Base-by-base conservation (phyloP, 2,113 vertebrate genomes). In the Tragelaphus strepsiceros region DNA sequence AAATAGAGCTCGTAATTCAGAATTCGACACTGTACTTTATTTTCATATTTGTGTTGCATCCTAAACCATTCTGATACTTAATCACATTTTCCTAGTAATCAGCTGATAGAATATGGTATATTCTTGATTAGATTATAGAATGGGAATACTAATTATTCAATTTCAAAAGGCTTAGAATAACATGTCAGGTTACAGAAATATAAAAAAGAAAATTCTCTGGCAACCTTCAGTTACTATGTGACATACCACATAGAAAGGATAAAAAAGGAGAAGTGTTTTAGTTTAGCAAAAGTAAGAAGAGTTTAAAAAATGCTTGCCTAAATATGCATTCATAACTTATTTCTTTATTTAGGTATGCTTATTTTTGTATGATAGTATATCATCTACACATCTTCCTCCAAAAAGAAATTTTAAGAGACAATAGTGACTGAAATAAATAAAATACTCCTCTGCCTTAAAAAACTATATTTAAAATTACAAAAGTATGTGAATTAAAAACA, bases 121-220 rank as follows among this genome's bases (percentile, higher is more conserved):
- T 95, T 97, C 83, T 96, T 96, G 97, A 97, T 87, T 97, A 43
- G 94, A 98, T 93, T 96, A 88, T 46, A 96, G 88, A 97, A 98
- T 58, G 56, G 28, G 19, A 64, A 82, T 96, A 91, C 62, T 95
- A 32, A 96, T 97, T 85, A 88, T 11, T 46, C 46, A 43, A 98
- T 87, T 94, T 82, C 91, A 97, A 97, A 77, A 83, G 81, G 78
- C 58, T 91, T 74, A 61, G 67, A 90, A 97, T 67, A 96, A 90
- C 21, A 9, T 95, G 30, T 91, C 92, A 84, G 85, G 28, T 61
- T 51, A 92, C 0, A 77, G 22, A 97, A 74, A 96, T 88, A 95
- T 24, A 95, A 96, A 82, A 7, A 87, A 56, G 32, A 93, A 35
- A 21, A 14, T 3, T 13, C 46, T 64, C 81, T 17, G 16, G 58